Evolutionary conservation across 2,797 vertebrate species (phyloP).

Genomic region (Uromys caudimaculatus): DNA sequence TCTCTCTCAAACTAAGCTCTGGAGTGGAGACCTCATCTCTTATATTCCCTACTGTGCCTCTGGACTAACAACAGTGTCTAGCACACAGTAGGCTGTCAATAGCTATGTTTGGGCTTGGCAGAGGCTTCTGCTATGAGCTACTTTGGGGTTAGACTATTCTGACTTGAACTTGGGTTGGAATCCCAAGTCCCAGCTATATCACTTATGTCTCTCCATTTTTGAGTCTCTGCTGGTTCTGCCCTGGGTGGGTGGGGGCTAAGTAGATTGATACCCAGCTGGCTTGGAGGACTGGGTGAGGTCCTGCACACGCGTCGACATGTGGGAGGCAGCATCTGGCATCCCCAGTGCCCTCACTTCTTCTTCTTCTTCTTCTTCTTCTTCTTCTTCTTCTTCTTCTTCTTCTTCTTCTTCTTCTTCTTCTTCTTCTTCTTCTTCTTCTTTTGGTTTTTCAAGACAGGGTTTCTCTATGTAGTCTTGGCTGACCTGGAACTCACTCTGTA

Average conservation of each 20-base stretch:
- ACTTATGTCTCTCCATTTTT: not conserved
- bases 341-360: too few species aligned
- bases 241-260: not conserved
- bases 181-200: not conserved
- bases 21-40: not conserved
- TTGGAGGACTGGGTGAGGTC: not conserved
- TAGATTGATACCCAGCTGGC: not conserved
- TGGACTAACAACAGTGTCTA: not conserved
- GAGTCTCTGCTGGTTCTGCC: not conserved
- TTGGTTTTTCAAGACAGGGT: too few species aligned
- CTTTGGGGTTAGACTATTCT: not conserved
- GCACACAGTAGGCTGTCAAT: not conserved
- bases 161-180: slow-evolving; percentile 6
- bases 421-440: too few species aligned
- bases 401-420: too few species aligned
- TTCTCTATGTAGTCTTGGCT: too few species aligned
- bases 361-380: too few species aligned
- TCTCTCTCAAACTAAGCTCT: not conserved
- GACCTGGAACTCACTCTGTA: too few species aligned
- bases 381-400: too few species aligned
- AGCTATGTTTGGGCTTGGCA: too few species aligned
- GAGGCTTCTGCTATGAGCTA: not conserved
- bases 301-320: rapidly evolving
- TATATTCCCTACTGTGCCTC: not conserved
- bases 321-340: not conserved